A percentile compares a stretch with the other conserved stretches of the same genome.
Conservation (phyloP, 2,888 invertebrate species). For the Drosophila prolongata region DNA sequence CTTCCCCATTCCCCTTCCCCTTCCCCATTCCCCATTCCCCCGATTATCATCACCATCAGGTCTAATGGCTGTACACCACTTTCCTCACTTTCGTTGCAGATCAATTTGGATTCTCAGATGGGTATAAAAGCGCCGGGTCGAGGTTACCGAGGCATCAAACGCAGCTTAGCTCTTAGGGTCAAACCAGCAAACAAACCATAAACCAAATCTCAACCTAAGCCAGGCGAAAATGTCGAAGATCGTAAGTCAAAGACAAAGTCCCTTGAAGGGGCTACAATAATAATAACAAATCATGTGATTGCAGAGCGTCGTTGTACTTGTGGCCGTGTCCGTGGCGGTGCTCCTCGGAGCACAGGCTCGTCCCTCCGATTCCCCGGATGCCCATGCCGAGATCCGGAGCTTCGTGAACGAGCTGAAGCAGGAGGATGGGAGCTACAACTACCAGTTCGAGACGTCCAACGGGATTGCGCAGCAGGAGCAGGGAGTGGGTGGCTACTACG, state of each 20-base stretch:
- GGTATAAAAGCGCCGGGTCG: slow-evolving; percentile 62
- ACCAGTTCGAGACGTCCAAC: slow-evolving; percentile 86
- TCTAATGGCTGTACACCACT: slow-evolving; percentile 61
- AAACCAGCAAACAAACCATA: slow-evolving; percentile 55
- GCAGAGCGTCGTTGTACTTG: slow-evolving; percentile 68
- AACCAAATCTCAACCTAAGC: slow-evolving; percentile 45
- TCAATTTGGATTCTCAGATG: slow-evolving; percentile 25
- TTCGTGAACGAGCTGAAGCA: slow-evolving; percentile 77
- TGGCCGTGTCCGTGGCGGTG: slow-evolving; percentile 28
- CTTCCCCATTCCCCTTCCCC: too few species aligned
- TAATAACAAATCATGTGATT: slow-evolving; percentile 19
- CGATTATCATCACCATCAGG: slow-evolving; percentile 49
- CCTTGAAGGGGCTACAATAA: slow-evolving; percentile 1
- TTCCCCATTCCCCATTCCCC: neutral
- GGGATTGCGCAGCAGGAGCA: slow-evolving; percentile 86
- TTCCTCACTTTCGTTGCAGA: slow-evolving; percentile 61
- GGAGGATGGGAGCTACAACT: slow-evolving; percentile 84
- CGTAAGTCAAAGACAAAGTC: slow-evolving; percentile 60
- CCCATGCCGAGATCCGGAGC: slow-evolving; percentile 81
- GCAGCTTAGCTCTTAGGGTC: slow-evolving; percentile 71
- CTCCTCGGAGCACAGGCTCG: slow-evolving; percentile 22
- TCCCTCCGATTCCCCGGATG: slow-evolving; percentile 73
- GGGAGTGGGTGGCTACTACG: slow-evolving; percentile 86
- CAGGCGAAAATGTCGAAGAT: slow-evolving; percentile 76
- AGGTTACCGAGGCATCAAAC: slow-evolving; percentile 62